Percentiles rank a stretch among this genome's conserved stretches.
phyloP scores from a whole-genome alignment of 2,888 invertebrate genomes.

The Notodonta ziczac region DNA sequence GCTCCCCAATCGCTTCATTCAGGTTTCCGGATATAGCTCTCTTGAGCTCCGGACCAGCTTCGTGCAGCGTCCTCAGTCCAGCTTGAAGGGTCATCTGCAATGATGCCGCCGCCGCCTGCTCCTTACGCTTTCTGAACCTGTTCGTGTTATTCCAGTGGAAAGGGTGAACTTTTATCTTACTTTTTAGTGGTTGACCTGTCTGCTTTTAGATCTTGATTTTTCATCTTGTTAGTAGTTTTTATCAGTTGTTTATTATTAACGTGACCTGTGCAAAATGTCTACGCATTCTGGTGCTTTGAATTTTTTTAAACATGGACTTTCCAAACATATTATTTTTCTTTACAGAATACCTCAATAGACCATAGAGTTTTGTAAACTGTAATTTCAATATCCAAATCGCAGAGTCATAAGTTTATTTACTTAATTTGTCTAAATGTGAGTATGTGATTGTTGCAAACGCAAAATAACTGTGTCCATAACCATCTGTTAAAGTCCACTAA shows the following conservation, averaged over 20 bases:
- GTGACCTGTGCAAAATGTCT: neutral
- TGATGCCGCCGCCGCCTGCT: conserved; percentile 87
- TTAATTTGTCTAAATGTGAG: neutral
- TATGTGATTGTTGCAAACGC: neutral
- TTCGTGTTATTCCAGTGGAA: conserved; percentile 16
- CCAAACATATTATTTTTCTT: neutral
- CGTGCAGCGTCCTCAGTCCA: conserved; percentile 97
- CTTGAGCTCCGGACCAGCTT: conserved; percentile 98
- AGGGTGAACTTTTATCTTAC: conserved; percentile 3
- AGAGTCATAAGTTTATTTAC: neutral
- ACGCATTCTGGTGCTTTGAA: neutral
- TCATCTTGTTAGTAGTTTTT: neutral
- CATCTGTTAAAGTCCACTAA: conserved; percentile 7
- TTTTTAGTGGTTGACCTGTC: neutral
- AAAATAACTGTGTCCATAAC: conserved; percentile 4
- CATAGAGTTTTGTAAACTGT: too few relatives aligned
- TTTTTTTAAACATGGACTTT: neutral
- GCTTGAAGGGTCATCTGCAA: conserved; percentile 93
- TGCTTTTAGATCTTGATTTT: neutral
- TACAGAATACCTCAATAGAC: neutral
- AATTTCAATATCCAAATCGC: neutral
- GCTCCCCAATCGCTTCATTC: conserved; percentile 95
- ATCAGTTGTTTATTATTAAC: neutral
- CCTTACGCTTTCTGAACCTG: conserved; percentile 97
- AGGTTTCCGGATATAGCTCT: conserved; percentile 99